phyloP scores from a whole-genome alignment of 2,888 invertebrate genomes.

The Tenthredo notha region DNA sequence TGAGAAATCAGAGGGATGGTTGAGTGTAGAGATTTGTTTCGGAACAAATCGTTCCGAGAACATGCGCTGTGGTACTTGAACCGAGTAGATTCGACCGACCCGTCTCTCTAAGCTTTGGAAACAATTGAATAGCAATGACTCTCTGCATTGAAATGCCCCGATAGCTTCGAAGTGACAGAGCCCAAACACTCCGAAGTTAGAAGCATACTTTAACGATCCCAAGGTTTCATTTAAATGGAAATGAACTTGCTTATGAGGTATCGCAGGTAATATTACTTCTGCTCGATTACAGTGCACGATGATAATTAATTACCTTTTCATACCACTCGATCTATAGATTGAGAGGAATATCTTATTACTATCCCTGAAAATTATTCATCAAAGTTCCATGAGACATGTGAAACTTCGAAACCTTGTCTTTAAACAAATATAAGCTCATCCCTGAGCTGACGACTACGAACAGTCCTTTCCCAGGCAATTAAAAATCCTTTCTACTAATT shows the following conservation, averaged over 20 bases:
- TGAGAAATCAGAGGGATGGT: constrained; percentile 1
- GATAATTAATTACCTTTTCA: not conserved
- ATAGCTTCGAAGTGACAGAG: constrained; percentile 45
- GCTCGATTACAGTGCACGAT: constrained; percentile 1
- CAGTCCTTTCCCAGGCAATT: not conserved
- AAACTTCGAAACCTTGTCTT: not conserved
- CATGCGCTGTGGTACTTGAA: constrained; percentile 13
- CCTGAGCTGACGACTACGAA: not conserved
- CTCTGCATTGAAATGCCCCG: constrained; percentile 43
- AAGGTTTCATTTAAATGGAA: constrained; percentile 74
- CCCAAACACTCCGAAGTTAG: constrained; percentile 51
- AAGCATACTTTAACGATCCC: constrained; percentile 54
- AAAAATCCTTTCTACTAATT: constrained; percentile 12
- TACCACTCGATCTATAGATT: not conserved
- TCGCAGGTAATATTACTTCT: constrained; percentile 55
- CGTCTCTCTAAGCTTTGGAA: constrained; percentile 25
- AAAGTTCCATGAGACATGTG: not conserved
- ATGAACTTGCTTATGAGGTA: constrained; percentile 66
- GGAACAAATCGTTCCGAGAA: constrained; percentile 31
- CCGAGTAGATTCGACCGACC: constrained; percentile 25
- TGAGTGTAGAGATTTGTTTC: constrained; percentile 25
- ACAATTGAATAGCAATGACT: constrained; percentile 47
- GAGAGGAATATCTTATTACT: not conserved
- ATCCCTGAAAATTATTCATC: not conserved
- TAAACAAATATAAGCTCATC: not conserved